Percentiles rank a stretch among this genome's conserved stretches.
phyloP scores from a whole-genome alignment of 1,140 invertebrate genomes.

The Teleopsis dalmanni region DNA sequence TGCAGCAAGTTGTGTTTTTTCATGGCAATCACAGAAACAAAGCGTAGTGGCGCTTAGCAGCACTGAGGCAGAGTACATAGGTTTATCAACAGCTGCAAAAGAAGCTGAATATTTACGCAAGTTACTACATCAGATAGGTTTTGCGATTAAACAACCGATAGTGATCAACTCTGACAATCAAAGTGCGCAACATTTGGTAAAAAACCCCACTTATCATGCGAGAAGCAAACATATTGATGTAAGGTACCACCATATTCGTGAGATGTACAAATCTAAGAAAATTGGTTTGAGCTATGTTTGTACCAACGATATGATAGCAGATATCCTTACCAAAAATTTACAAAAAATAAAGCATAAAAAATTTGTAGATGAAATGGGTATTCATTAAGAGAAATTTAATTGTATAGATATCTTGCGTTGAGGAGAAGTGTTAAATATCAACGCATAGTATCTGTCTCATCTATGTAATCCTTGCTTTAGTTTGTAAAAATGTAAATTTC shows the following conservation, averaged over 20 bases:
- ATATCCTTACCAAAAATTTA: constrained; percentile 1
- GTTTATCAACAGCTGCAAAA: constrained; percentile 24
- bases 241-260: neutral
- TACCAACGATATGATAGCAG: constrained; percentile 2
- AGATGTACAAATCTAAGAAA: neutral
- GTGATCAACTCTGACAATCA: too few relatives aligned
- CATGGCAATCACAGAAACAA: constrained; percentile 35
- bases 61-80: constrained; percentile 42
- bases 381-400: too few relatives aligned
- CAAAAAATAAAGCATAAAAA: neutral
- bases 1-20: constrained; percentile 21
- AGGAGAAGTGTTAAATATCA: too few relatives aligned
- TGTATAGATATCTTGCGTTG: too few relatives aligned
- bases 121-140: too few relatives aligned
- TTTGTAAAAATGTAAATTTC: too few relatives aligned
- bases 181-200: too few relatives aligned
- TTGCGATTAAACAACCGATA: too few relatives aligned
- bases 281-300: neutral
- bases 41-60: constrained; percentile 32
- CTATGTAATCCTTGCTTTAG: too few relatives aligned
- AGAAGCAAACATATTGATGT: neutral
- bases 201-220: neutral
- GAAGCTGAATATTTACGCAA: too few relatives aligned
- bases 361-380: too few relatives aligned
- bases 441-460: too few relatives aligned